Evolutionary conservation across 2,797 vertebrate species (phyloP), one percentile per base, ranked within the genome.

Genomic region (Falco naumanni): DNA sequence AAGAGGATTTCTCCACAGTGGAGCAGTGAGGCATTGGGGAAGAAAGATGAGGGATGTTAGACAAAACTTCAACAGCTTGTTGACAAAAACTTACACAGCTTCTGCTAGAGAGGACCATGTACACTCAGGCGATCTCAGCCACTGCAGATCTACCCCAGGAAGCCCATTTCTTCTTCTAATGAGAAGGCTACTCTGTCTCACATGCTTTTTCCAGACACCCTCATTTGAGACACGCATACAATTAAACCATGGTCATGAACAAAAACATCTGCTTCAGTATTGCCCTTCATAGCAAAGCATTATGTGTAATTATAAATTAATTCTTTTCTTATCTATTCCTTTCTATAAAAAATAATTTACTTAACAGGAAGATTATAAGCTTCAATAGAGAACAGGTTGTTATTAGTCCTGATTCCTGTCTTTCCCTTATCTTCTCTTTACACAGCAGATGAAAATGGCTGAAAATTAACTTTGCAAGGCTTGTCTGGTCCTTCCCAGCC

Each of bases 361-460:
- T 79, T 87, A 87, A 51, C 47, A 82, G 56, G 70, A 90, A 48
- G 34, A 94, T 81, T 51, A 90, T 48, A 74, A 93, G 25, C 66
- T 86, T 75, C 47, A 70, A 9, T 84, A 79, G 85, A 72, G 11
- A 57, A 18, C 13, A 79, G 39, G 22, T 45, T 79, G 64, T 65
- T 64, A 28, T 82, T 70, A 71, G 64, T 47, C 50, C 53, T 21
- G 64, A 91, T 89, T 87, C 33, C 33, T 74, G 71, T 88, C 37
- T 93, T 89, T 77, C 21, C n/a, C 33, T 87, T 95, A 93, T 94
- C 90, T 94, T 88, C 31, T 60, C 37, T 87, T 80, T 87, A 70
- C 65, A 85, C 66, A 76, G 56, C 26, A 87, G 60, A 77, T 34
- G 68, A 90, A 92, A 93, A 89, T 75, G 80, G 70, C n/a, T 82